These are phyloP conservation scores for Ceyx erithaca DNA, from an alignment of 2,797 vertebrate genomes.

Conservation along the genomic window DNA sequence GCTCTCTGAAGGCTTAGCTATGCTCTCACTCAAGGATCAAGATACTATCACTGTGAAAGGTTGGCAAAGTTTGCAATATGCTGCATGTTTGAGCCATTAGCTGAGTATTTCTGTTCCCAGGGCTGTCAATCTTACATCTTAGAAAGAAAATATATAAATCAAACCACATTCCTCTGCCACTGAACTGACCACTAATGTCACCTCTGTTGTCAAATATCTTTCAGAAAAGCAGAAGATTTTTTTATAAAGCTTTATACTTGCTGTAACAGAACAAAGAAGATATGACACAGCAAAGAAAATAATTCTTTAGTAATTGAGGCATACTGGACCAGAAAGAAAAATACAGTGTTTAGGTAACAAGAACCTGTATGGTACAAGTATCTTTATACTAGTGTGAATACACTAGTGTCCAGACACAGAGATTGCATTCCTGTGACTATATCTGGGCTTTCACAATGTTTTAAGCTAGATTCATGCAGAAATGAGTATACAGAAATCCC, in stretches of 20 bases:
- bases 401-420: not conserved
- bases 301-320: not conserved
- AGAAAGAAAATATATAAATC: constrained; percentile 54
- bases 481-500: not conserved
- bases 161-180: not conserved
- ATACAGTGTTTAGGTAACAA: not conserved
- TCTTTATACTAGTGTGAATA: not conserved
- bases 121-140: constrained; percentile 30
- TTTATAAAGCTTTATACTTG: not conserved
- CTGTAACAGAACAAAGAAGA: not conserved
- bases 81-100: constrained; percentile 49
- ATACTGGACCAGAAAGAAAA: not conserved
- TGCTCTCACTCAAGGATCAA: constrained; percentile 24
- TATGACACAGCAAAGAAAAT: not conserved
- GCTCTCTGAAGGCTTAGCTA: constrained; percentile 13
- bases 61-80: constrained; percentile 31
- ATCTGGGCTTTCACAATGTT: not conserved
- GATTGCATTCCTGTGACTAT: not conserved
- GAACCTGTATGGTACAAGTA: not conserved
- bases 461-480: not conserved
- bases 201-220: not conserved
- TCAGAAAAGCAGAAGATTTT: constrained; percentile 3
- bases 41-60: constrained; percentile 17
- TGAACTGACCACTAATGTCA: constrained; percentile 20
- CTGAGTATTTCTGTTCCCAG: constrained; percentile 46